These are phyloP conservation scores for Coboldia fuscipes DNA, from an alignment of 1,140 invertebrate species.

Conservation along the genomic window DNA sequence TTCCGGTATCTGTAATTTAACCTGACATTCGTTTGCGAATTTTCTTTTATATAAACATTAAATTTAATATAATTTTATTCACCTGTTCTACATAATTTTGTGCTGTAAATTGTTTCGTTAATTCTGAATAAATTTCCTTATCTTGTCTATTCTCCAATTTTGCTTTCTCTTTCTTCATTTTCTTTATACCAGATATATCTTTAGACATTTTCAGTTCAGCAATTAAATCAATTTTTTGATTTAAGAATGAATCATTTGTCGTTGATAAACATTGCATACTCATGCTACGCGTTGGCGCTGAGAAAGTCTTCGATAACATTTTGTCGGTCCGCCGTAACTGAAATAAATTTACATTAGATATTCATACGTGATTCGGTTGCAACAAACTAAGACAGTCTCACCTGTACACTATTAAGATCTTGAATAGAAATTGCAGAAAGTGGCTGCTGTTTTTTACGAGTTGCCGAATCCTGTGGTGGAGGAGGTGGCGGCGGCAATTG, in stretches of 20 bases:
- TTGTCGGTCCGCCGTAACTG: constrained; percentile 49
- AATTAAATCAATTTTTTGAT: constrained; percentile 66
- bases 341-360: not conserved
- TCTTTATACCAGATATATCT: constrained; percentile 74
- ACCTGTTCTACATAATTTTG: constrained; percentile 80
- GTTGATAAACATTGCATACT: constrained; percentile 41
- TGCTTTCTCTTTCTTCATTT: constrained; percentile 69
- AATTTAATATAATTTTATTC: constrained; percentile 6
- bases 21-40: constrained; percentile 7
- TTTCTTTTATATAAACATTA: not conserved
- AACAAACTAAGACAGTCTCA: constrained; percentile 7
- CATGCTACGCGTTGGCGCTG: constrained; percentile 48
- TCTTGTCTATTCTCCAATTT: constrained; percentile 58
- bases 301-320: constrained; percentile 53
- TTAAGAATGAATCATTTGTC: constrained; percentile 44
- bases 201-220: constrained; percentile 77
- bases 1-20: constrained; percentile 56
- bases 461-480: constrained; percentile 19
- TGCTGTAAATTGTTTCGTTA: constrained; percentile 61
- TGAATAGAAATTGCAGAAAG: constrained; percentile 66
- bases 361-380: not conserved
- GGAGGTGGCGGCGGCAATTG: constrained; percentile 24
- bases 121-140: constrained; percentile 59
- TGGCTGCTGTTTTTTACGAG: constrained; percentile 36
- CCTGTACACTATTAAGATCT: constrained; percentile 59